Conservation (phyloP, 2,888 invertebrate genomes). For the Coenonympha arcania region DNA sequence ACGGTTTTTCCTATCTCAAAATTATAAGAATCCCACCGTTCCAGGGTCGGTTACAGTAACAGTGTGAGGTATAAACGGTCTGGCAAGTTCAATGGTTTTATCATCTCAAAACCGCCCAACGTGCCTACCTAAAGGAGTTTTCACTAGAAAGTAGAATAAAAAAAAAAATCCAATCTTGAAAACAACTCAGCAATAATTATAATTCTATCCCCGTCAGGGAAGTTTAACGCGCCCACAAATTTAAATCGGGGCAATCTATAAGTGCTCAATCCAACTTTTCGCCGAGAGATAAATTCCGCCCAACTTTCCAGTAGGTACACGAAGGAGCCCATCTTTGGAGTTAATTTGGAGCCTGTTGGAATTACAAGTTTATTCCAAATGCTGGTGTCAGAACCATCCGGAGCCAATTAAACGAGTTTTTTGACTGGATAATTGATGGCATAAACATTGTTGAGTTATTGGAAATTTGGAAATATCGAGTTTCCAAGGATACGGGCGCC, state of each 20-base stretch:
- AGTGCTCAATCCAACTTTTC: conserved; percentile 36
- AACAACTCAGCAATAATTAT: conserved; percentile 27
- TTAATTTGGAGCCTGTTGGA: conserved; percentile 32
- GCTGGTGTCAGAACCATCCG: conserved; percentile 29
- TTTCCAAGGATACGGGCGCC: no score
- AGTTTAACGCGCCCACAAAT: conserved; percentile 28
- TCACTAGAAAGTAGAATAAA: no score
- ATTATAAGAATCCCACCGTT: no score
- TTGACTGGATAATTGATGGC: conserved; percentile 1
- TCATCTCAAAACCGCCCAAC: no score
- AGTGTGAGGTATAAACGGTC: no score
- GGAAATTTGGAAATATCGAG: no score
- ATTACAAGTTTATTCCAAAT: conserved; percentile 28
- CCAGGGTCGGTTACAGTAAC: no score
- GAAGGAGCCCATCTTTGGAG: conserved; percentile 32
- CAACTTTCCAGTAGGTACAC: conserved; percentile 38
- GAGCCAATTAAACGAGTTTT: conserved; percentile 27
- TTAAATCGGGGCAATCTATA: conserved; percentile 29
- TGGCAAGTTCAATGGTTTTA: no score
- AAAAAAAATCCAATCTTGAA: conserved; percentile 11
- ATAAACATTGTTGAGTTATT: neutral
- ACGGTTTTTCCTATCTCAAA: no score
- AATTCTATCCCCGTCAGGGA: conserved; percentile 28
- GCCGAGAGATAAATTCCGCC: conserved; percentile 35
- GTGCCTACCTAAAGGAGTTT: no score